Conservation (phyloP, 2,888 invertebrate genomes). For the Melieria picta region DNA sequence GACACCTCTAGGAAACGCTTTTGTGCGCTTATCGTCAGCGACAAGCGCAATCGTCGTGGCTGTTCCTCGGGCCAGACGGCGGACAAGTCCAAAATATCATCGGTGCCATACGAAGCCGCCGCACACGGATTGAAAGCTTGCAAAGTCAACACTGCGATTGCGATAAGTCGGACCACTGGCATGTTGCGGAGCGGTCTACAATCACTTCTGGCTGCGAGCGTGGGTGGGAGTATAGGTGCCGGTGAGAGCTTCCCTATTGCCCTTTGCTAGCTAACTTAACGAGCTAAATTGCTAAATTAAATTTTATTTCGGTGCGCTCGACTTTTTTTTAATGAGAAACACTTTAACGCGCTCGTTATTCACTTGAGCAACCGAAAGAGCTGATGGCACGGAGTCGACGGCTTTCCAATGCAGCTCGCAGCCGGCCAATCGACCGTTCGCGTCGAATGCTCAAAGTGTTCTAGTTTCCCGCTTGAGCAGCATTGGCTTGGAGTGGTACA, state of each 20-base stretch:
- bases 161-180: no score
- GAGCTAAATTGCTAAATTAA: not conserved
- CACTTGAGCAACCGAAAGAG: conserved; percentile 12
- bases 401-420: no score
- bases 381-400: no score
- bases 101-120: conserved; percentile 17
- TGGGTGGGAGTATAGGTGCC: no score
- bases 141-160: no score
- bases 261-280: not conserved
- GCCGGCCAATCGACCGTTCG: conserved; percentile 6
- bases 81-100: conserved; percentile 40
- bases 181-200: no score
- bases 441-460: conserved; percentile 4
- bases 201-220: no score
- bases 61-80: conserved; percentile 38
- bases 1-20: conserved; percentile 62
- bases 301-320: not conserved
- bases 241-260: no score
- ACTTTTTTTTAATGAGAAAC: not conserved
- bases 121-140: not conserved
- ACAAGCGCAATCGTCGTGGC: conserved; percentile 48
- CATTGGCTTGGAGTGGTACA: no score
- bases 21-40: conserved; percentile 63
- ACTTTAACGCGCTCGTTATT: conserved; percentile 24
- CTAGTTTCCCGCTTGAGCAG: not conserved